Conservation (phyloP, 1,140 invertebrate species). For the Caerostris extrusa region DNA sequence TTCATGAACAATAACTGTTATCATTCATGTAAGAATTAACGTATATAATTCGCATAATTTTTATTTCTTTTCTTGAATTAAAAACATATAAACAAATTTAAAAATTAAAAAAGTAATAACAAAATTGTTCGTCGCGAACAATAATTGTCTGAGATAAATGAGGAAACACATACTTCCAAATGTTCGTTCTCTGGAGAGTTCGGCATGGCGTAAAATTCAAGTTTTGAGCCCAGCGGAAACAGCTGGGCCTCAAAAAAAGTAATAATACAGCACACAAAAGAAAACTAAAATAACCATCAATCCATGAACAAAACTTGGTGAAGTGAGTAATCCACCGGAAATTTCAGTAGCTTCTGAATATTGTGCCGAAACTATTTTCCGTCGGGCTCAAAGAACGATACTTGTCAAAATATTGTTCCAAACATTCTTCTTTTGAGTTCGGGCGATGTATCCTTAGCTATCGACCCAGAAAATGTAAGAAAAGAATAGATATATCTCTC, state of each 20-base stretch:
- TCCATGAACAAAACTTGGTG: conserved; percentile 65
- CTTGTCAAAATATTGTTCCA: conserved; percentile 68
- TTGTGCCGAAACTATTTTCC: conserved; percentile 58
- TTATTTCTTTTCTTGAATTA: no score
- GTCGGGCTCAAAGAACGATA: conserved; percentile 60
- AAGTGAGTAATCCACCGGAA: conserved; percentile 52
- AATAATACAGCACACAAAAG: conserved; percentile 49
- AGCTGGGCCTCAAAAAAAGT: conserved; percentile 44
- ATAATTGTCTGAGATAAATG: not conserved
- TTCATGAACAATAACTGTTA: no score
- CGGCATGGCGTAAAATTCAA: conserved; percentile 19
- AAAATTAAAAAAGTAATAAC: no score
- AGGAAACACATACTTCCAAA: not conserved
- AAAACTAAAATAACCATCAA: conserved; percentile 60
- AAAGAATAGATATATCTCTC: conserved; percentile 11
- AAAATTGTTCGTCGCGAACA: not conserved
- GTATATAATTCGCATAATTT: no score
- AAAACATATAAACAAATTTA: no score
- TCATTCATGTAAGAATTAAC: no score
- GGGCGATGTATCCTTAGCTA: not conserved
- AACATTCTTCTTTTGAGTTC: conserved; percentile 39
- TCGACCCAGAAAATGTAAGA: conserved; percentile 54
- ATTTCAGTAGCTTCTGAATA: conserved; percentile 62
- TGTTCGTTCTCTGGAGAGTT: not conserved
- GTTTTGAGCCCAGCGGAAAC: not conserved